A percentile compares a stretch with the other conserved stretches of the same genome.
Conservation (phyloP, 2,888 invertebrate genomes). For the Hipparchia semele region DNA sequence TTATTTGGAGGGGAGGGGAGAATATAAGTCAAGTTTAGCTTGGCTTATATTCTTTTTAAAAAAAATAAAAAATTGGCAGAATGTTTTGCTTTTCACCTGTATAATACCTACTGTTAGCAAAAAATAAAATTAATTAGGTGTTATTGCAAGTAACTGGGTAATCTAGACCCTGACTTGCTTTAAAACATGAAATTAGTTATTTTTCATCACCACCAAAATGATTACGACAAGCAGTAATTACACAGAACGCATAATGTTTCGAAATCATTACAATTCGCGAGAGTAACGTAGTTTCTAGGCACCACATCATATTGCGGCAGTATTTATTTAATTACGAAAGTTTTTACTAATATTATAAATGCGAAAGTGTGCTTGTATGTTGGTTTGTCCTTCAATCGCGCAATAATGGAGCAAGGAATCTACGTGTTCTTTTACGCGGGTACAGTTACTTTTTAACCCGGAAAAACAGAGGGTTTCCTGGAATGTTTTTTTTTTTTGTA, state of each 20-base stretch:
- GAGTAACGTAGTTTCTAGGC: not conserved
- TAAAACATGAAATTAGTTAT: not conserved
- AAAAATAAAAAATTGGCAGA: not conserved
- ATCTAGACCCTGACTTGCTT: slow-evolving; percentile 7
- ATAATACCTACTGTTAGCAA: not conserved
- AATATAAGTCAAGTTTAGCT: no score
- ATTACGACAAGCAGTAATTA: slow-evolving; percentile 4
- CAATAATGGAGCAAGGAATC: no score
- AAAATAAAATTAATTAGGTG: slow-evolving; percentile 4
- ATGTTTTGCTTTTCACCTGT: not conserved
- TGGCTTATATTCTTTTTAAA: no score
- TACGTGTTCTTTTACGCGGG: no score
- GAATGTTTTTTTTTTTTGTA: no score
- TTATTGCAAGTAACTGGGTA: not conserved
- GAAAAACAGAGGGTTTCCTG: no score
- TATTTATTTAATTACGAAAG: slow-evolving; percentile 6
- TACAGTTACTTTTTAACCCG: no score
- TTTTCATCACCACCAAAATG: not conserved
- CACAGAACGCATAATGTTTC: slow-evolving; percentile 2
- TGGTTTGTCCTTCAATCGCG: not conserved
- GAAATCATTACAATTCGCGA: slow-evolving; percentile 5
- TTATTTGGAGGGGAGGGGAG: no score
- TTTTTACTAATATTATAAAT: not conserved
- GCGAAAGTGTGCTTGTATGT: not conserved
- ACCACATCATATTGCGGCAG: slow-evolving; percentile 4